Evolutionary conservation across 2,888 invertebrate species (phyloP).

Genomic region (Dicranocentrus wangi): DNA sequence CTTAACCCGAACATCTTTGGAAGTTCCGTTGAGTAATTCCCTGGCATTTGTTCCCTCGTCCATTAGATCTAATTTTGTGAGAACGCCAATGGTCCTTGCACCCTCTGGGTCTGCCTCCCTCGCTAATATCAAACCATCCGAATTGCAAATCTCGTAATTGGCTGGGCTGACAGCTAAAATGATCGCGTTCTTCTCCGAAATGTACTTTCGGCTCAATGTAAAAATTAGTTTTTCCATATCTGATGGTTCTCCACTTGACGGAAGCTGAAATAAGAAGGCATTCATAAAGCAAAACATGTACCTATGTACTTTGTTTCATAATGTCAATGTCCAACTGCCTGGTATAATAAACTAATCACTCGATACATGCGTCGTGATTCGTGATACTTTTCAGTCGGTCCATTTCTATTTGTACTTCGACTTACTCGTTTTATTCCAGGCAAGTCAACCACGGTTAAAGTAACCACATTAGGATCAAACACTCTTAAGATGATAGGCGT

Average conservation of each 20-base stretch:
- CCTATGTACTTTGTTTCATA: no score
- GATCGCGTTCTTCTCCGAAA: constrained; percentile 77
- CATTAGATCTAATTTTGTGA: constrained; percentile 99
- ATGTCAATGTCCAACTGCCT: no score
- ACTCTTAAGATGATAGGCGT: constrained; percentile 98
- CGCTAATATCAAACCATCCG: constrained; percentile 77
- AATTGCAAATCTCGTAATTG: constrained; percentile 78
- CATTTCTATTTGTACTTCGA: no score
- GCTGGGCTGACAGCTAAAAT: constrained; percentile 78
- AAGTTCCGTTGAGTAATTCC: constrained; percentile 95
- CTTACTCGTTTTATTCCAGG: constrained; percentile 94
- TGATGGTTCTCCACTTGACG: constrained; percentile 75
- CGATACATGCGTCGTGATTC: no score
- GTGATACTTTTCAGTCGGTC: no score
- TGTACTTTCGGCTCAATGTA: constrained; percentile 78
- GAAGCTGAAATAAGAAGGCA: no score
- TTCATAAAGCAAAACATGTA: no score
- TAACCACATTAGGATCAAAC: constrained; percentile 92
- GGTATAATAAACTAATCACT: no score
- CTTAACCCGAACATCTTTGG: constrained; percentile 93
- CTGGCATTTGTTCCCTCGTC: constrained; percentile 99
- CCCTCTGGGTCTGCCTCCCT: constrained; percentile 77
- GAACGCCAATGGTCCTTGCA: constrained; percentile 95
- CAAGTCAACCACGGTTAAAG: constrained; percentile 92
- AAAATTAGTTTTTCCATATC: constrained; percentile 79